Evolutionary conservation across 37 sponge, comb jelly and placozoan genomes (phyloP), one percentile per base, ranked within the genome.

Genomic region (Tethya wilhelma): DNA sequence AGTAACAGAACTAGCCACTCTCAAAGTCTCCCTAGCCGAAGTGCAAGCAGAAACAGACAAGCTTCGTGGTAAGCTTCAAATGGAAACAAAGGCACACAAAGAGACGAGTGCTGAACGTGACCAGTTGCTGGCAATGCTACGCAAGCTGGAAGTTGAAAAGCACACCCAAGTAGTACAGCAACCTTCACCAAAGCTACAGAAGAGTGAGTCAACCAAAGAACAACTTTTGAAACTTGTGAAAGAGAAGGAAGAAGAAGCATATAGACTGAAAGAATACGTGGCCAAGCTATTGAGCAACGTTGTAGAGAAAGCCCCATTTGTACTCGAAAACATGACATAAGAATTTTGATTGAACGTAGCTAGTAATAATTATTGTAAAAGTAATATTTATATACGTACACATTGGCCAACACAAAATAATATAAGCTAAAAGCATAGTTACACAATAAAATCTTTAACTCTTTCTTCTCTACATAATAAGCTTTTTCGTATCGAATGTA

Each of bases 301-400:
- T 11, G 79, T 89, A 43, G 83, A 82, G 45, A 83, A 78, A 37
- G 89, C 89, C 31, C 89, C 89, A 7, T 81, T 67, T 71, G 60
- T 89, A 26, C 73, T 89, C 40, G 89, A 83, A 72, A 69, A 69
- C 20, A 23, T 36, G 17, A 28, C 26, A 59, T 29, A 59, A 29
- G 5, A 60, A 20, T 60, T 26, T 6, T 60, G 17, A 60, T 7
- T n/a, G n/a, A n/a, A n/a, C n/a, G n/a, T n/a, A n/a, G n/a, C n/a
- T n/a, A n/a, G n/a, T n/a, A n/a, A n/a, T n/a, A n/a, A n/a, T n/a
- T n/a, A n/a, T n/a, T n/a, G n/a, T n/a, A n/a, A n/a, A n/a, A n/a
- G n/a, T n/a, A n/a, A n/a, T n/a, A n/a, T n/a, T n/a, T n/a, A n/a
- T n/a, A n/a, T n/a, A n/a, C n/a, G n/a, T n/a, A n/a, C n/a, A n/a